Base-by-base conservation (phyloP, 2,113 vertebrate species). In the Cyprinodon variegatus region DNA sequence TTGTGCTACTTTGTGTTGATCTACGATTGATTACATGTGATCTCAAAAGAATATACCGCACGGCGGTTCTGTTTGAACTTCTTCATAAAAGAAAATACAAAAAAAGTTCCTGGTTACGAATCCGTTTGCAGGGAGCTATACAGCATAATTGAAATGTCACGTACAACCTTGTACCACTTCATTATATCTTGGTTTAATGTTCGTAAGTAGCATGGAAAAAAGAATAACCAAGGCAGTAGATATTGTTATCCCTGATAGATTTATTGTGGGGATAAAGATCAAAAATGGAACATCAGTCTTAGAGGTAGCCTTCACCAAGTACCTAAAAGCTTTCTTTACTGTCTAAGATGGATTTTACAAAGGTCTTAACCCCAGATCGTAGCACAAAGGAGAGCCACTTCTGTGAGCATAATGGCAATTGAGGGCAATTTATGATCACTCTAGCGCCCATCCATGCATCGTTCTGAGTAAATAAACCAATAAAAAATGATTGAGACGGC, bases 381-480 rank as follows among this genome's bases (percentile, higher is more conserved):
- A 66, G 72, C 79, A 88, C 77, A 89, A 88, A 89, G 71, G 76
- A 86, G 73, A 86, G 79, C 78, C 83, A 68, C 84, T 83, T 84
- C 74, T 73, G 65, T 81, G 77, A 76, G 81, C 75, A 70, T 87
- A 84, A 87, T 77, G 83, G 81, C 88, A 90, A 93, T 88, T 86
- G 85, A 71, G 81, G 67, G 81, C 80, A 89, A 92, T 92, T 90
- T 90, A 92, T 85, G 90, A 89, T 79, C 88, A 69, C 74, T 72
- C 72, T 62, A 0, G 64, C 77, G 88, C 70, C 82, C 89, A 89
- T 91, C 77, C 86, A 84, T 88, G 90, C 88, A 90, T 90, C 79
- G 82, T 84, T 86, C 78, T 73, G 80, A 86, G 90, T 91, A 92
- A 91, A 91, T 93, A 92, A 92, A 90, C 87, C 90, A 87, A 89